phyloP scores from a whole-genome alignment of 2,797 vertebrate genomes.

The Bryconaethiops microstoma region DNA sequence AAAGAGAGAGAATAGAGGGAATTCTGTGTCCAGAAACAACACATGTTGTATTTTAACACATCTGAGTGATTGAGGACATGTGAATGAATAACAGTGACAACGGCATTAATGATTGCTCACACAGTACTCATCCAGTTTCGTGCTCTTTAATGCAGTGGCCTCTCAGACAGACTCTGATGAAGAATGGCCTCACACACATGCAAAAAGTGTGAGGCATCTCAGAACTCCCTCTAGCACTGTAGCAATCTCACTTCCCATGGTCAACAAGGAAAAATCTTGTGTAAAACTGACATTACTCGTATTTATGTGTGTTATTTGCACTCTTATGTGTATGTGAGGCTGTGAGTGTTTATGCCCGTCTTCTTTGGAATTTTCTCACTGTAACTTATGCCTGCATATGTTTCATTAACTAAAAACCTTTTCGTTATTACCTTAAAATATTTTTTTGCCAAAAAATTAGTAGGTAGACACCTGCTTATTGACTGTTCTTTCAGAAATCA shows the following conservation, averaged over 20 bases:
- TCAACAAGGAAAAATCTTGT: background rate
- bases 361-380: background rate
- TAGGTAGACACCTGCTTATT: background rate
- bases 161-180: conserved; percentile 19
- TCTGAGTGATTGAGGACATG: conserved; percentile 27
- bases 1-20: conserved; percentile 11
- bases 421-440: background rate
- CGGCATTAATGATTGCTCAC: conserved; percentile 35
- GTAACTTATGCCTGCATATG: background rate
- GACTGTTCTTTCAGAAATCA: no score
- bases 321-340: background rate
- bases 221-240: background rate
- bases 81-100: conserved; percentile 48
- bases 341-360: background rate
- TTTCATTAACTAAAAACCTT: background rate
- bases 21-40: conserved; percentile 10
- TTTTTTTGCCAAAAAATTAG: background rate
- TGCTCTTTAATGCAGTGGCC: conserved; percentile 31
- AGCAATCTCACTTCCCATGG: conserved; percentile 18
- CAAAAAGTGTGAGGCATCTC: conserved; percentile 2
- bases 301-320: conserved; percentile 5
- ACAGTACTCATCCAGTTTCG: conserved; percentile 43
- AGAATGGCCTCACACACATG: conserved; percentile 13
- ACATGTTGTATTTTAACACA: conserved; percentile 47
- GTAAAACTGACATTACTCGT: background rate